These are phyloP conservation scores for Melanostoma scalare DNA, from an alignment of 2,888 invertebrate genomes.

Conservation along the genomic window DNA sequence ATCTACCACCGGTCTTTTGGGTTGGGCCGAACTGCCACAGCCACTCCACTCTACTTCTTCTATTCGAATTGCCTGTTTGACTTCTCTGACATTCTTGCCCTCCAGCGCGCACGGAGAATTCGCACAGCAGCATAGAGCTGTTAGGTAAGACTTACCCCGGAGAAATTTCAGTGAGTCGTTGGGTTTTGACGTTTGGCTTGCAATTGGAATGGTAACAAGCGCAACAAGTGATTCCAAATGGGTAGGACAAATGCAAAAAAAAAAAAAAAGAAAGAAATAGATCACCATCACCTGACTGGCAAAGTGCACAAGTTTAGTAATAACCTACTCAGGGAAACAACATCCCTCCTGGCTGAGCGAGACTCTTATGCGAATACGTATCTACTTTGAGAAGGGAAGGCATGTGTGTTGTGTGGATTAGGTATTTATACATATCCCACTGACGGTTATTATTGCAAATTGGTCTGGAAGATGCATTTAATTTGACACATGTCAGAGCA, in stretches of 20 bases:
- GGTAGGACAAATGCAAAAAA: slow-evolving; percentile 10
- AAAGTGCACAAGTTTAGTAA: slow-evolving; percentile 48
- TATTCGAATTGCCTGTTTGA: slow-evolving; percentile 53
- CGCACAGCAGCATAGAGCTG: not conserved
- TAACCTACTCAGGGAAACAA: slow-evolving; percentile 21
- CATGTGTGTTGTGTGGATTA: slow-evolving; percentile 23
- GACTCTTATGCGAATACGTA: slow-evolving; percentile 1
- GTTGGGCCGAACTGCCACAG: slow-evolving; percentile 55
- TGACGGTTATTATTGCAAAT: slow-evolving; percentile 2
- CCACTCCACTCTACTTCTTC: slow-evolving; percentile 5
- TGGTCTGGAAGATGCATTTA: slow-evolving; percentile 11
- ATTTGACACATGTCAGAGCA: slow-evolving; percentile 5
- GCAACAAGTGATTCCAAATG: slow-evolving; percentile 53
- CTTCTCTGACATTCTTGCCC: slow-evolving; percentile 62
- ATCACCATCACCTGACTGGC: slow-evolving; percentile 28
- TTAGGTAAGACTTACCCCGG: slow-evolving; percentile 64
- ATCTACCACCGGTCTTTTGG: slow-evolving; percentile 54
- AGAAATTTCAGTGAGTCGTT: slow-evolving; percentile 54
- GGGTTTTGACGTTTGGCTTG: slow-evolving; percentile 6
- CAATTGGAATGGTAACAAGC: slow-evolving; percentile 28
- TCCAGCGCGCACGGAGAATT: slow-evolving; percentile 47
- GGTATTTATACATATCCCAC: slow-evolving; percentile 27
- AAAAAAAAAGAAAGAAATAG: slow-evolving; percentile 26
- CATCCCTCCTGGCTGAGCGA: slow-evolving; percentile 4
- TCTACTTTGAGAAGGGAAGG: not conserved